phyloP scores from a whole-genome alignment of 2,797 vertebrate genomes.

The Buphagus erythrorhynchus region DNA sequence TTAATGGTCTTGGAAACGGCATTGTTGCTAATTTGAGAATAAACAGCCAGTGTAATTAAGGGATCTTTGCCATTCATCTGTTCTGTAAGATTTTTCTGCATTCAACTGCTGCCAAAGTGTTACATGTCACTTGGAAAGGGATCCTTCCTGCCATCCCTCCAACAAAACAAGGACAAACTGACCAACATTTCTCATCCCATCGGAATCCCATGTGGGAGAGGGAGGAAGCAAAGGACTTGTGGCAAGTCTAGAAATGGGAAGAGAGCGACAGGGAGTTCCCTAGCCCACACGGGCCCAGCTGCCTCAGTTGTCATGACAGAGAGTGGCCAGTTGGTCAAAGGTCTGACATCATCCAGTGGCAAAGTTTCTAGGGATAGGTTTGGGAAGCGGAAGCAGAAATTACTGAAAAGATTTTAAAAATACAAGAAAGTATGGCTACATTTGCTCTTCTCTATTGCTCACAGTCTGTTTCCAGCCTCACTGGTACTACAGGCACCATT shows the following conservation, averaged over 20 bases:
- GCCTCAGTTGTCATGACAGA: constrained; percentile 77
- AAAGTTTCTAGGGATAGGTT: constrained; percentile 71
- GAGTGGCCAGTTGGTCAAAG: constrained; percentile 79
- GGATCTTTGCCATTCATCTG: constrained; percentile 58
- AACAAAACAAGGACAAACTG: constrained; percentile 51
- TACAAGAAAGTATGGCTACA: constrained; percentile 33
- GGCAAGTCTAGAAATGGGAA: constrained; percentile 78
- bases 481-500: not conserved
- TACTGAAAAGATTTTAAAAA: constrained; percentile 28
- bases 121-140: not conserved
- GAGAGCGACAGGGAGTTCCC: constrained; percentile 75
- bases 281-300: constrained; percentile 67
- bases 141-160: constrained; percentile 25
- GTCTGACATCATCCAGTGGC: constrained; percentile 76
- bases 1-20: constrained; percentile 9
- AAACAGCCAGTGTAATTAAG: not conserved
- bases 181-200: constrained; percentile 79
- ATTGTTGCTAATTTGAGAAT: constrained; percentile 14
- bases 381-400: constrained; percentile 72
- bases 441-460: constrained; percentile 45
- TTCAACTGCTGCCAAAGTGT: constrained; percentile 42
- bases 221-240: constrained; percentile 62
- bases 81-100: constrained; percentile 35
- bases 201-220: constrained; percentile 57
- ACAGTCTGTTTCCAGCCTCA: constrained; percentile 40